These are phyloP conservation scores for Anthonomus grandis DNA, from an alignment of 1,140 invertebrate species.

Conservation along the genomic window DNA sequence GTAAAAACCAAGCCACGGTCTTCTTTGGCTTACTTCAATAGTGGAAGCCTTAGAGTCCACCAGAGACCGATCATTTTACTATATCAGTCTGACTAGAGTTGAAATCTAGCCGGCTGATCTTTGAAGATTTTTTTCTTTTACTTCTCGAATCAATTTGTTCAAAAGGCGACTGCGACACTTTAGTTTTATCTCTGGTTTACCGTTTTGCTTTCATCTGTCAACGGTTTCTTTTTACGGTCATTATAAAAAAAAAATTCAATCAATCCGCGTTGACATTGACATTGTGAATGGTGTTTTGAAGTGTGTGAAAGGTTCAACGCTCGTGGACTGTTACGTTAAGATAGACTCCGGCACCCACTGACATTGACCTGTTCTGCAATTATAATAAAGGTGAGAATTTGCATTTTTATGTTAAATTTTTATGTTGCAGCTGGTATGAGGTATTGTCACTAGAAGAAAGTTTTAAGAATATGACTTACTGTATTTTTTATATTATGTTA, in stretches of 20 bases:
- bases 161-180: background rate
- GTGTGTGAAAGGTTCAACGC: conserved; percentile 21
- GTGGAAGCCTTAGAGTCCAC: conserved; percentile 18
- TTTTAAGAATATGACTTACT: no score
- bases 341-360: background rate
- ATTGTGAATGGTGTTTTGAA: conserved; percentile 22
- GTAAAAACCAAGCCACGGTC: conserved; percentile 19
- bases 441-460: no score
- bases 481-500: no score
- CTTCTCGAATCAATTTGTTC: background rate
- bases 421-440: no score
- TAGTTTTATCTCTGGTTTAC: conserved; percentile 8
- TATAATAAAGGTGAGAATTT: conserved; percentile 2
- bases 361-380: conserved; percentile 3
- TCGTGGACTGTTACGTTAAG: conserved; percentile 10
- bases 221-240: background rate
- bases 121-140: conserved; percentile 7
- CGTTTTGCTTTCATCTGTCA: conserved; percentile 8
- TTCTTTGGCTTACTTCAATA: conserved; percentile 23
- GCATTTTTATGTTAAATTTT: no score
- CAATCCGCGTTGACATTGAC: conserved; percentile 13
- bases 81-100: background rate
- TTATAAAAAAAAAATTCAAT: conserved; percentile 1
- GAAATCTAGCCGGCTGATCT: conserved; percentile 5
- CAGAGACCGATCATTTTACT: background rate